These are phyloP conservation scores for Papilio protenor DNA, from an alignment of 2,888 invertebrate genomes.

Conservation along the genomic window DNA sequence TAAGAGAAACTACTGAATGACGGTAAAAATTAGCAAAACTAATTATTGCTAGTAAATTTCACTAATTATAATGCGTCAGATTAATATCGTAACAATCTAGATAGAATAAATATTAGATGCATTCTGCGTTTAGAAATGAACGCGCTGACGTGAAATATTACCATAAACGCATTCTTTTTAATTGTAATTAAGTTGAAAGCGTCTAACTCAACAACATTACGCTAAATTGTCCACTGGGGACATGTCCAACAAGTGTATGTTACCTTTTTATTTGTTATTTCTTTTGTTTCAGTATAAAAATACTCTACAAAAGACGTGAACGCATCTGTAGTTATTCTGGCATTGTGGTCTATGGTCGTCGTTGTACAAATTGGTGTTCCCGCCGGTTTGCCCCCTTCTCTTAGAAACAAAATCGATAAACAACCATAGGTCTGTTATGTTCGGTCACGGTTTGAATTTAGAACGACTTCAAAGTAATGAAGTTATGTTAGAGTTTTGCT, in stretches of 20 bases:
- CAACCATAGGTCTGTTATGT: too few species aligned
- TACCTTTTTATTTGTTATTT: too few species aligned
- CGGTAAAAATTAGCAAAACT: neutral
- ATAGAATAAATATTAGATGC: neutral
- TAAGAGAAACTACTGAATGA: neutral
- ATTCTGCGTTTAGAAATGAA: slow-evolving; percentile 29
- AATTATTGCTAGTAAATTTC: neutral
- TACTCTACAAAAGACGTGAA: too few species aligned
- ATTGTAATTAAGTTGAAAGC: slow-evolving; percentile 31
- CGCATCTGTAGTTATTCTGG: too few species aligned
- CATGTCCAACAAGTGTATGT: neutral
- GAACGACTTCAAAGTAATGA: neutral
- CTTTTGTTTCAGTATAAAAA: too few species aligned
- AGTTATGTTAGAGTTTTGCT: neutral
- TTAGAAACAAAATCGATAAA: too few species aligned
- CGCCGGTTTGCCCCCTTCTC: too few species aligned
- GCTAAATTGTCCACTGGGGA: neutral
- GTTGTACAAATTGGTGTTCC: too few species aligned
- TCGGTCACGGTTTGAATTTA: too few species aligned
- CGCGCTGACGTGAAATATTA: neutral
- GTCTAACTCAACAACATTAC: slow-evolving; percentile 6
- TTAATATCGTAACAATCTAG: slow-evolving; percentile 24
- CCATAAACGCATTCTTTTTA: slow-evolving; percentile 23
- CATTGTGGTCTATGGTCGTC: too few species aligned
- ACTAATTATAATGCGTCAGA: slow-evolving; percentile 2